Percentiles rank a stretch among this genome's conserved stretches.
phyloP scores from a whole-genome alignment of 2,797 vertebrate species.

The Todus mexicanus region DNA sequence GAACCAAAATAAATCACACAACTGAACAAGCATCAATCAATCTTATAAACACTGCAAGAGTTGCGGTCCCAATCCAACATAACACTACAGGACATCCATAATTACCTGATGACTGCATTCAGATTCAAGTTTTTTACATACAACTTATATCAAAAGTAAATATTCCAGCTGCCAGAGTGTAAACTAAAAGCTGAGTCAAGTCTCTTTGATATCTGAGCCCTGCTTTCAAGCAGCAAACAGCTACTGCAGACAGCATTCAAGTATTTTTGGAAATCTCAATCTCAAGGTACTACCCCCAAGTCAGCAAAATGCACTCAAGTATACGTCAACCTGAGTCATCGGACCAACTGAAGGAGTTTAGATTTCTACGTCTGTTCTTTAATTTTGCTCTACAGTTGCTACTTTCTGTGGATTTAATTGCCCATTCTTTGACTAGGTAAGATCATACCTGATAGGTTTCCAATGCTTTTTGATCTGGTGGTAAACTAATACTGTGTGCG shows the following conservation, averaged over 20 bases:
- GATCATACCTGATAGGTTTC: background rate
- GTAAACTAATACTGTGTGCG: background rate
- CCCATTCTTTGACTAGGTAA: background rate
- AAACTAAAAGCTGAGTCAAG: background rate
- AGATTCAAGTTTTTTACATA: background rate
- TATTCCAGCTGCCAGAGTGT: background rate
- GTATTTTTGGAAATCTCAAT: background rate
- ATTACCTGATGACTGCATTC: background rate
- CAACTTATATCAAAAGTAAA: background rate
- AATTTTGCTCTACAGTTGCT: background rate
- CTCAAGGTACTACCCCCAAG: background rate
- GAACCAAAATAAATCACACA: background rate
- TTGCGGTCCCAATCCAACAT: background rate
- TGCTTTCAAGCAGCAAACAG: background rate
- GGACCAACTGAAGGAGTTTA: background rate
- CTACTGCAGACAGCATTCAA: background rate
- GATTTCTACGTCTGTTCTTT: background rate
- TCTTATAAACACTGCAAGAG: background rate
- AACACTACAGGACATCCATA: background rate
- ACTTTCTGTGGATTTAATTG: background rate
- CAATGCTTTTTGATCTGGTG: background rate
- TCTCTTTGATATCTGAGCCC: background rate
- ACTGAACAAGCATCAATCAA: background rate
- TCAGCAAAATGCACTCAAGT: fast-evolving
- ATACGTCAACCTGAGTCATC: background rate